Conservation (phyloP, 2,113 vertebrate species). For the Cryptotis parvus region DNA sequence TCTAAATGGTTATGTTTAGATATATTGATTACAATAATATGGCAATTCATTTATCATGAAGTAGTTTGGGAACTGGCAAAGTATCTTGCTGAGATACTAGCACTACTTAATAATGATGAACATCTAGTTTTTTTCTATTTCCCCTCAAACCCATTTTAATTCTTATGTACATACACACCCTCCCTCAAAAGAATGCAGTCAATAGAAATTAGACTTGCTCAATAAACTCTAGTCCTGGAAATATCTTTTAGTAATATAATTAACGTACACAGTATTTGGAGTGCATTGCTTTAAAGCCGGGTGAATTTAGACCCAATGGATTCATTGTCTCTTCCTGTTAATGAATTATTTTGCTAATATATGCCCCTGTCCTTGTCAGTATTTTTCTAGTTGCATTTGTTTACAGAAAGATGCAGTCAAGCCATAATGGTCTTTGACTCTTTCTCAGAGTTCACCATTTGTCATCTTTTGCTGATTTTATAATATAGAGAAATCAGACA, state of each 20-base stretch:
- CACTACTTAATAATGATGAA: conserved; percentile 63
- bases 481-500: conserved; percentile 27
- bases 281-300: conserved; percentile 57
- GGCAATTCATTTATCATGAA: conserved; percentile 58
- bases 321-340: conserved; percentile 38
- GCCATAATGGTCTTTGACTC: background rate
- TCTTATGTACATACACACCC: background rate
- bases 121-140: conserved; percentile 54
- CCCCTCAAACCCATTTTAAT: conserved; percentile 59
- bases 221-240: conserved; percentile 44
- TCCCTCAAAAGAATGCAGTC: conserved; percentile 60
- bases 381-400: conserved; percentile 59
- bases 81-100: conserved; percentile 45
- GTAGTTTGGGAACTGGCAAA: conserved; percentile 60
- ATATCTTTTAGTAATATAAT: conserved; percentile 72
- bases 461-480: conserved; percentile 41
- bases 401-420: conserved; percentile 28
- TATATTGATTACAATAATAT: conserved; percentile 53
- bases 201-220: conserved; percentile 69
- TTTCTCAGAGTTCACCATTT: background rate
- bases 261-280: conserved; percentile 45
- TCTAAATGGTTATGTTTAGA: conserved; percentile 61
- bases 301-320: conserved; percentile 59
- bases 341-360: conserved; percentile 46
- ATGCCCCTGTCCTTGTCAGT: conserved; percentile 39